phyloP scores from a whole-genome alignment of 2,888 invertebrate species.

The Balanococcus diminutus region DNA sequence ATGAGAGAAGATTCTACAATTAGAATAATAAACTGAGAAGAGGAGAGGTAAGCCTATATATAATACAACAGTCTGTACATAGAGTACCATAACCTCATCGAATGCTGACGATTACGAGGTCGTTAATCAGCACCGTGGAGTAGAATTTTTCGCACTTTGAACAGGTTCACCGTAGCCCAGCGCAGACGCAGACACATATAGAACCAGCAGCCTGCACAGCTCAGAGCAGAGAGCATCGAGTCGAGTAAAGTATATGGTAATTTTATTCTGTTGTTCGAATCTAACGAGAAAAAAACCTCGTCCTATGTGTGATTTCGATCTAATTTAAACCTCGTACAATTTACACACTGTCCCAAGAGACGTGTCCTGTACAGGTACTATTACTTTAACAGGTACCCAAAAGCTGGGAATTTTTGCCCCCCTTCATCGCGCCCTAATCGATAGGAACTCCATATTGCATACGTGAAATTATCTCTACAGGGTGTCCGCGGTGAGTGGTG shows the following conservation, averaged over 20 bases:
- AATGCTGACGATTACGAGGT: conserved; percentile 28
- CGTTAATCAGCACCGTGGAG: background rate
- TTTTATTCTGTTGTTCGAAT: background rate
- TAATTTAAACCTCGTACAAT: conserved; percentile 1
- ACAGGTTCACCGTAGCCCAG: conserved; percentile 1
- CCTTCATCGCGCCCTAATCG: too few relatives aligned
- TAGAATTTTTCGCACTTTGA: conserved; percentile 33
- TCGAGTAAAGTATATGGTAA: background rate
- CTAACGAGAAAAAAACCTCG: background rate
- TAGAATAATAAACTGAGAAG: background rate
- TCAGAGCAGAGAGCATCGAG: background rate
- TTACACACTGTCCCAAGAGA: background rate
- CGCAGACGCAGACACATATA: background rate
- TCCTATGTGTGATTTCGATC: background rate
- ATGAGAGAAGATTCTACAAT: background rate
- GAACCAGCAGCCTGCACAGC: background rate
- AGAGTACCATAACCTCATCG: background rate
- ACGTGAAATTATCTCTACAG: too few relatives aligned
- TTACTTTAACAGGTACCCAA: background rate
- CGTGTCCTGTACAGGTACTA: background rate
- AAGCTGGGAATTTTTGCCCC: background rate
- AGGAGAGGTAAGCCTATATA: background rate
- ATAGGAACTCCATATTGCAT: too few relatives aligned
- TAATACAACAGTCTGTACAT: background rate
- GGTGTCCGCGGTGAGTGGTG: too few relatives aligned